Percentiles rank a stretch among this genome's conserved stretches.
Evolutionary conservation across 1,140 invertebrate species (phyloP).

Genomic region (Drosophila kanapiae): DNA sequence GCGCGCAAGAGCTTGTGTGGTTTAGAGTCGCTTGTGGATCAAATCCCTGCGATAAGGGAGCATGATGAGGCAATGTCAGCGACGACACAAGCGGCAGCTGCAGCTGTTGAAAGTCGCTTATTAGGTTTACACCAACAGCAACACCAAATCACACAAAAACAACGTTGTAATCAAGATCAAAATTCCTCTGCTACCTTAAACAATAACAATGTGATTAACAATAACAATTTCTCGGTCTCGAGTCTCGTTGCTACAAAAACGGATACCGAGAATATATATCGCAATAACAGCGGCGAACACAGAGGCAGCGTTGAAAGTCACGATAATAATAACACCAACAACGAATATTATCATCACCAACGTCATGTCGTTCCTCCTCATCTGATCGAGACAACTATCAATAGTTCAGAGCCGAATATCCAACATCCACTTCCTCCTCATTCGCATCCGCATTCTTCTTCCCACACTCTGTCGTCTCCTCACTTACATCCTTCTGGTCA

Average conservation of each 20-base stretch:
- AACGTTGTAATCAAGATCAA: slow-evolving; percentile 34
- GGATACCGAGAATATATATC: slow-evolving; percentile 40
- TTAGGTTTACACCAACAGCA: slow-evolving; percentile 65
- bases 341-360: slow-evolving; percentile 56
- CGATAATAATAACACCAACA: slow-evolving; percentile 22
- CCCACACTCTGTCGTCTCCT: slow-evolving; percentile 61
- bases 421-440: slow-evolving; percentile 49
- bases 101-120: slow-evolving; percentile 68
- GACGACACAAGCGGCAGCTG: slow-evolving; percentile 56
- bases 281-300: slow-evolving; percentile 17
- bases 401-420: slow-evolving; percentile 23
- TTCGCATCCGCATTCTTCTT: slow-evolving; percentile 35
- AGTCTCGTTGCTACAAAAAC: slow-evolving; percentile 61
- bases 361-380: slow-evolving; percentile 72
- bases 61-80: slow-evolving; percentile 56
- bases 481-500: slow-evolving; percentile 57
- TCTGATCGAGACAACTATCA: slow-evolving; percentile 59
- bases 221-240: slow-evolving; percentile 73
- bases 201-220: slow-evolving; percentile 48
- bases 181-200: slow-evolving; percentile 3
- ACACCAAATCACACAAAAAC: slow-evolving; percentile 47
- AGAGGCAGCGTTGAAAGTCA: slow-evolving; percentile 19
- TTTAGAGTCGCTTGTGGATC: slow-evolving; percentile 94
- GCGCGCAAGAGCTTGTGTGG: slow-evolving; percentile 95
- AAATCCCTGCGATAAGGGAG: slow-evolving; percentile 94